Base-by-base conservation (phyloP, 1,140 invertebrate species). In the Ruditapes philippinarum region DNA sequence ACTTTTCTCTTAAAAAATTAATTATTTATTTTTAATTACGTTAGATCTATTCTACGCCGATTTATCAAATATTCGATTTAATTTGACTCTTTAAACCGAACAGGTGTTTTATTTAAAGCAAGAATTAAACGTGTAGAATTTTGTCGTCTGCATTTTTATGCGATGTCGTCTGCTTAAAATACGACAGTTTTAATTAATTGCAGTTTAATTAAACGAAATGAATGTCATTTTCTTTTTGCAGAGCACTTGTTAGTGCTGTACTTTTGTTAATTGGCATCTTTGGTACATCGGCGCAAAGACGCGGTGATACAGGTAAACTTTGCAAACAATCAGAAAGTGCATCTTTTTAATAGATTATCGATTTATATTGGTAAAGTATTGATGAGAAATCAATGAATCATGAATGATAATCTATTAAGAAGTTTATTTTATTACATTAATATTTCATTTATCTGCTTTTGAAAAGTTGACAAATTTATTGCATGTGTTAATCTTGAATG, bases 141-240 rank as follows among this genome's bases (percentile, higher is more conserved):
- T 12, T 70, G 65, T 70, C 65, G 65, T 70, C 65, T 70, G 65
- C 65, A 70, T 22, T 70, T 70, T 65, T 62, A 70, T 70, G 5
- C n/a, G 14, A 14, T 38, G n/a, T 70, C 33, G 33, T 70, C 65
- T 70, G 65, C 65, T 70, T 3, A n/a, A n/a, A 22, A 28, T 70
- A 38, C 14, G 57, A 62, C 57, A 62, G 22, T 28, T 45, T 70
- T 70, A 70, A 70, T 38, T 38, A 70, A 7, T 70, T 38, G 33
- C 28, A 9, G 17, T 28, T 19, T 17, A 70, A 70, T 70, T 70
- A 70, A 36, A n/a, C 4, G n/a, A 11, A 38, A 36, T 70, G 33
- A 5, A 38, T 14, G n/a, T 65, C 19, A n/a, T 65, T 12, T 14
- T 70, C 42, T 62, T 28, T 11, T 70, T 70, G 36, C 65, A 70